Evolutionary conservation across 2,888 invertebrate species (phyloP).

Genomic region (Ochropleura leucogaster): DNA sequence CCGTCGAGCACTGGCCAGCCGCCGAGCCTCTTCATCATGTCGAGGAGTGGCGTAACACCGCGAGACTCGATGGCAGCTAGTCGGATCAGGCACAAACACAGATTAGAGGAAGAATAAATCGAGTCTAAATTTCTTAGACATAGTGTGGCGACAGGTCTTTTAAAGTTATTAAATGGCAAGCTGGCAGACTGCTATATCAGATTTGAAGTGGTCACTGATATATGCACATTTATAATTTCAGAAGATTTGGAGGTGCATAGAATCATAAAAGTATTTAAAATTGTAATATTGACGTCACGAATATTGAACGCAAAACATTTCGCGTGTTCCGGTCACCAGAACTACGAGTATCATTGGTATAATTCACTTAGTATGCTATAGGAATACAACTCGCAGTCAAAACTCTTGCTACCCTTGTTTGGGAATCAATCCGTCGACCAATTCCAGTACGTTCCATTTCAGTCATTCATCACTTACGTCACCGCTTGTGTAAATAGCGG

Average conservation of each 20-base stretch:
- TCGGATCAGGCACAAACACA: not conserved
- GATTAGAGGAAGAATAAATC: not conserved
- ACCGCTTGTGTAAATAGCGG: conserved; percentile 80
- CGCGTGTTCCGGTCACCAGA: not conserved
- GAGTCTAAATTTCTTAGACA: not conserved
- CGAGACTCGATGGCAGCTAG: conserved; percentile 95
- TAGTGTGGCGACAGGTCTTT: not conserved
- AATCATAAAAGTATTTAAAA: conserved; percentile 1
- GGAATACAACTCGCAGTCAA: not conserved
- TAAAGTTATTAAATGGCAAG: not conserved
- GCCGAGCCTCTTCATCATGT: conserved; percentile 94
- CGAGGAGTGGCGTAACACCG: conserved; percentile 93
- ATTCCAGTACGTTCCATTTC: conserved; percentile 28
- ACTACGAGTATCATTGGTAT: not conserved
- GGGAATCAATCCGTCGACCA: conserved; percentile 24
- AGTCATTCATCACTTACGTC: conserved; percentile 75
- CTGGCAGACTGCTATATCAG: not conserved
- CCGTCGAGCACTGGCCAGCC: conserved; percentile 98
- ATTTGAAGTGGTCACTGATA: not conserved
- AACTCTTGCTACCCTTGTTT: conserved; percentile 28
- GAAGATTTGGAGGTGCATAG: not conserved
- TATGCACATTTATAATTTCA: not conserved
- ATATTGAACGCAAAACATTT: not conserved
- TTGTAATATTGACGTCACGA: not conserved
- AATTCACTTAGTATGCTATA: conserved; percentile 30